Conservation (phyloP, 2,113 vertebrate species). For the Lutjanus erythropterus region DNA sequence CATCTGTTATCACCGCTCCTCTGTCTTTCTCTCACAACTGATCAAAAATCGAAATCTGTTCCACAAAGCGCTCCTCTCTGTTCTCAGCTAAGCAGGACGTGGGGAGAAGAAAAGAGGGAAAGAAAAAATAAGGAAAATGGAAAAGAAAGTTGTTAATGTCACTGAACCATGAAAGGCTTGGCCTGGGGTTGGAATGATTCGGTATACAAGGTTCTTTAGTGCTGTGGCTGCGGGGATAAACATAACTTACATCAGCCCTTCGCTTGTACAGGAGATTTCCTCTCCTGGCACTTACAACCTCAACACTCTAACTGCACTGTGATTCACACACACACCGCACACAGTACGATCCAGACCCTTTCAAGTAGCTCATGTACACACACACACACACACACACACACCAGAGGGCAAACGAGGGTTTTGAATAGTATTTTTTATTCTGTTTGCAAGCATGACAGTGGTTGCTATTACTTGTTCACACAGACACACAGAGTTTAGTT, state of each 20-base stretch:
- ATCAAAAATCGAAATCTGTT: slow-evolving; percentile 69
- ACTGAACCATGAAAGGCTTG: slow-evolving; percentile 87
- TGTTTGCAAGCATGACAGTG: slow-evolving; percentile 59
- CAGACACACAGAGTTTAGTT: slow-evolving; percentile 45
- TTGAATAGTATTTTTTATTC: slow-evolving; percentile 66
- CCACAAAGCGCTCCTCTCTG: slow-evolving; percentile 44
- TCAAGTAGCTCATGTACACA: slow-evolving; percentile 68
- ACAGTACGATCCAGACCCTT: slow-evolving; percentile 57
- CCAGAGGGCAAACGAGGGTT: slow-evolving; percentile 70
- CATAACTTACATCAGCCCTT: slow-evolving; percentile 89
- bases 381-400: slow-evolving; percentile 58
- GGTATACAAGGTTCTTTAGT: slow-evolving; percentile 86
- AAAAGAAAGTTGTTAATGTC: slow-evolving; percentile 84
- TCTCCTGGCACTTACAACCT: slow-evolving; percentile 84
- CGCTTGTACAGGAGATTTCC: slow-evolving; percentile 85
- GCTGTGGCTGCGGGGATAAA: slow-evolving; percentile 88
- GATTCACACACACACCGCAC: slow-evolving; percentile 58
- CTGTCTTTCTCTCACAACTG: slow-evolving; percentile 40
- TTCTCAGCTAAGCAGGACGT: slow-evolving; percentile 67
- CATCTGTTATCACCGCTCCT: slow-evolving; percentile 46
- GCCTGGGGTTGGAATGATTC: slow-evolving; percentile 87
- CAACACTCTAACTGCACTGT: slow-evolving; percentile 73
- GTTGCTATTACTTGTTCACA: slow-evolving; percentile 66
- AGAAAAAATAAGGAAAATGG: slow-evolving; percentile 59
- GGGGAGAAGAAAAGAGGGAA: slow-evolving; percentile 40